These are phyloP conservation scores for Macrosoma leucophasiata DNA, from an alignment of 2,888 invertebrate species.

Conservation along the genomic window DNA sequence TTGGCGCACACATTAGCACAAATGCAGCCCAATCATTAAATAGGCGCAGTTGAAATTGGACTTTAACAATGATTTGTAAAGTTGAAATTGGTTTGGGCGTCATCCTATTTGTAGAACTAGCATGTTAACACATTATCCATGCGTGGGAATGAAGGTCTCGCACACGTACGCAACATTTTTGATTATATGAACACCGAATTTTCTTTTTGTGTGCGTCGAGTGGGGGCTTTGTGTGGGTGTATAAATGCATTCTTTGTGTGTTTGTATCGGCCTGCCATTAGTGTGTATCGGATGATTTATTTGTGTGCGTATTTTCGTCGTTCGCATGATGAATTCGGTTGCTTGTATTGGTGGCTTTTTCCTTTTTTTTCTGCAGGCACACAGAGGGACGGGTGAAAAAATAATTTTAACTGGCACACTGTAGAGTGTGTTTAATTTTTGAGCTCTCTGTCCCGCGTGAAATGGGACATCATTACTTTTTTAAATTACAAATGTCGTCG, in stretches of 20 bases:
- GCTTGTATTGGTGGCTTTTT: constrained; percentile 67
- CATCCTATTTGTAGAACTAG: constrained; percentile 53
- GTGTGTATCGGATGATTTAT: constrained; percentile 35
- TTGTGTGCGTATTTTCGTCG: constrained; percentile 56
- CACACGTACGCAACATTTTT: constrained; percentile 49
- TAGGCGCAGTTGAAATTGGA: constrained; percentile 27
- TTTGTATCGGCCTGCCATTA: constrained; percentile 39
- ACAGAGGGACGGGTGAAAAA: constrained; percentile 65
- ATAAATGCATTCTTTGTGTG: constrained; percentile 56
- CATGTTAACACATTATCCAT: constrained; percentile 57
- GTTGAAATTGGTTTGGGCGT: constrained; percentile 31
- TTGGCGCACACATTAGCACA: constrained; percentile 48
- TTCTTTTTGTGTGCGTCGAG: constrained; percentile 42
- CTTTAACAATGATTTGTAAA: constrained; percentile 28
- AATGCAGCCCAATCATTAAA: constrained; percentile 70
- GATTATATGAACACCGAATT: constrained; percentile 71
- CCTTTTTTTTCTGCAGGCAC: constrained; percentile 52
- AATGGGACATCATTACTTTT: constrained; percentile 73
- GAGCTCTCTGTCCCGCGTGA: constrained; percentile 67
- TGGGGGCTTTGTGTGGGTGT: constrained; percentile 31
- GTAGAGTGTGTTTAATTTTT: constrained; percentile 72
- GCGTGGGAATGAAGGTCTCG: constrained; percentile 57
- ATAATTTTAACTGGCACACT: constrained; percentile 74
- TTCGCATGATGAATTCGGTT: constrained; percentile 66
- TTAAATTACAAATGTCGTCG: constrained; percentile 69